Evolutionary conservation across 2,888 invertebrate genomes (phyloP).

Genomic region (Hydraecia micacea): DNA sequence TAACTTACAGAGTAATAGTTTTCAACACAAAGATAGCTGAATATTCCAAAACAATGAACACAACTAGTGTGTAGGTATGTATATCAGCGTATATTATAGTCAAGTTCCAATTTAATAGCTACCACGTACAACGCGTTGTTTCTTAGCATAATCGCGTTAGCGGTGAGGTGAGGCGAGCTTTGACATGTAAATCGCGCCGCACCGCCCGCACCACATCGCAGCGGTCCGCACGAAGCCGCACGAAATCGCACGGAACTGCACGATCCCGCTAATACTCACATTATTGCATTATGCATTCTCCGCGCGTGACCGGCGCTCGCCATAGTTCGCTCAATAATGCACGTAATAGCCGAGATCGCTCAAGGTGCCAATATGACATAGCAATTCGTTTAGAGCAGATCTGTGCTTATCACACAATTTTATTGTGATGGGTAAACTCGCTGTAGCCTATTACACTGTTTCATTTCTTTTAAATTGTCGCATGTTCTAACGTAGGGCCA

Average conservation of each 20-base stretch:
- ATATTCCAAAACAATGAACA: neutral
- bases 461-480: neutral
- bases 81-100: conserved; percentile 7
- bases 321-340: conserved; percentile 28
- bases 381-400: neutral
- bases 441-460: neutral
- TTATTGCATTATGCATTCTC: conserved; percentile 53
- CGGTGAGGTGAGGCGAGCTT: conserved; percentile 52
- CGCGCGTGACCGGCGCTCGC: conserved; percentile 29
- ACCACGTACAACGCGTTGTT: conserved; percentile 51
- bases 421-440: neutral
- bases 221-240: conserved; percentile 12
- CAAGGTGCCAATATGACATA: conserved; percentile 29
- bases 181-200: conserved; percentile 57
- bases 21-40: neutral
- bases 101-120: conserved; percentile 49
- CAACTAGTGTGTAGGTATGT: neutral
- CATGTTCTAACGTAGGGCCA: neutral
- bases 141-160: conserved; percentile 57
- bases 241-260: conserved; percentile 4
- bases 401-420: neutral
- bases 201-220: conserved; percentile 6
- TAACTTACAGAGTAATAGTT: neutral
- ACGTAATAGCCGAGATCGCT: conserved; percentile 44
- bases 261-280: conserved; percentile 41